A percentile compares a stretch with the other conserved stretches of the same genome.
These are phyloP conservation scores for Linyphia triangularis DNA, from an alignment of 2,888 invertebrate genomes.

Conservation along the genomic window DNA sequence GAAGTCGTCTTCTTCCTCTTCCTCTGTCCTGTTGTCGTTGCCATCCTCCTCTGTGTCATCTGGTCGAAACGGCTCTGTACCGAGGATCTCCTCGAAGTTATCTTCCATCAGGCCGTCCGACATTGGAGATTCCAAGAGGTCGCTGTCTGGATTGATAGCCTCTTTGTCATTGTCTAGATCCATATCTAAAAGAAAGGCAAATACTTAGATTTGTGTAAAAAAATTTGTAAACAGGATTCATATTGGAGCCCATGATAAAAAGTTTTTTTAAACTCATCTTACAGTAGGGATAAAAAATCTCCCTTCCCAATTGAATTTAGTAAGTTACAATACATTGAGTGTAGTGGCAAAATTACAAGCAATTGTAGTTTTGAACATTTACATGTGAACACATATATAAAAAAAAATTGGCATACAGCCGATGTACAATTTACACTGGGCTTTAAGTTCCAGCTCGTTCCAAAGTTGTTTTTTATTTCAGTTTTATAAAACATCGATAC, in stretches of 20 bases:
- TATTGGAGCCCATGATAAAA: no score
- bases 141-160: slow-evolving; percentile 64
- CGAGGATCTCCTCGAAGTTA: slow-evolving; percentile 93
- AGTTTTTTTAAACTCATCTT: no score
- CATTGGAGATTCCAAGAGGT: slow-evolving; percentile 84
- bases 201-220: not conserved
- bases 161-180: slow-evolving; percentile 75
- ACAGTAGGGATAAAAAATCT: not conserved
- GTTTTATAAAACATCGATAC: no score
- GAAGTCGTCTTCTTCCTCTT: slow-evolving; percentile 83
- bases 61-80: slow-evolving; percentile 78
- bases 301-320: no score
- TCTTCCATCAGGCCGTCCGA: slow-evolving; percentile 94
- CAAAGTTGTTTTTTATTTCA: no score
- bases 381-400: no score
- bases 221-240: not conserved
- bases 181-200: slow-evolving; percentile 47
- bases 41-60: slow-evolving; percentile 43
- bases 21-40: slow-evolving; percentile 47
- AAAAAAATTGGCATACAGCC: no score
- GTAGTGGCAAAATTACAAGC: no score
- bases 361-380: no score
- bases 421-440: no score
- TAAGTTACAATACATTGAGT: no score
- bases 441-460: no score